These are phyloP conservation scores for Drosophila anceps DNA, from an alignment of 2,888 invertebrate species.

Conservation along the genomic window DNA sequence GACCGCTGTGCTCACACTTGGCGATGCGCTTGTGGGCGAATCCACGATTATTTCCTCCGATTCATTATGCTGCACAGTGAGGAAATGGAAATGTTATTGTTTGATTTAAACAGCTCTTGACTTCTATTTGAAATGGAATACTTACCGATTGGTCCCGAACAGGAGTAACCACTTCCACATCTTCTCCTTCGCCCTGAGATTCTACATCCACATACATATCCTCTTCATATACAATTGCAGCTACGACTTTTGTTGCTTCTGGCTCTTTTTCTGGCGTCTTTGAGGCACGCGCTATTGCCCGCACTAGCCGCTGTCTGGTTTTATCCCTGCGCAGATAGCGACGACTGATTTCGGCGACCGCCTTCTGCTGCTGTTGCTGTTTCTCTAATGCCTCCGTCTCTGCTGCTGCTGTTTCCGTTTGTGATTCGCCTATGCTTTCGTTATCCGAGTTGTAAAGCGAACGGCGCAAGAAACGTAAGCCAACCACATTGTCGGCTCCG, in stretches of 20 bases:
- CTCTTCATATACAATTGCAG: background rate
- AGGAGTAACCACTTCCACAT: background rate
- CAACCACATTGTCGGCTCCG: conserved; percentile 56
- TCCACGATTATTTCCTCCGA: conserved; percentile 81
- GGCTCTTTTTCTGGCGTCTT: conserved; percentile 45
- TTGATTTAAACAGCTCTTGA: background rate
- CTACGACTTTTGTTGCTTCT: background rate
- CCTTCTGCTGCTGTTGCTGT: conserved; percentile 6
- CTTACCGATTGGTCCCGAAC: conserved; percentile 35
- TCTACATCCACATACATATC: background rate
- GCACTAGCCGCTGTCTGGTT: conserved; percentile 32
- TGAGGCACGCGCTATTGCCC: conserved; percentile 39
- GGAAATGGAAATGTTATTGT: background rate
- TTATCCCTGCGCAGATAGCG: conserved; percentile 37
- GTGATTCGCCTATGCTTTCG: conserved; percentile 56
- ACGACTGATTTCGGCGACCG: conserved; percentile 39
- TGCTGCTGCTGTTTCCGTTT: conserved; percentile 19
- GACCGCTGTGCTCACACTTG: background rate
- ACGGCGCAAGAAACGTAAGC: conserved; percentile 61
- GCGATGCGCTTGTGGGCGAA: conserved; percentile 68
- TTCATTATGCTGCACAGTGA: conserved; percentile 56
- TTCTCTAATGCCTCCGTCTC: conserved; percentile 10
- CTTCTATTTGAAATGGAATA: background rate
- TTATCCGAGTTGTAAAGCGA: conserved; percentile 72
- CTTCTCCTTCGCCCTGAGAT: background rate